phyloP scores from a whole-genome alignment of 2,797 vertebrate genomes.

The Clarias platycephalus region DNA sequence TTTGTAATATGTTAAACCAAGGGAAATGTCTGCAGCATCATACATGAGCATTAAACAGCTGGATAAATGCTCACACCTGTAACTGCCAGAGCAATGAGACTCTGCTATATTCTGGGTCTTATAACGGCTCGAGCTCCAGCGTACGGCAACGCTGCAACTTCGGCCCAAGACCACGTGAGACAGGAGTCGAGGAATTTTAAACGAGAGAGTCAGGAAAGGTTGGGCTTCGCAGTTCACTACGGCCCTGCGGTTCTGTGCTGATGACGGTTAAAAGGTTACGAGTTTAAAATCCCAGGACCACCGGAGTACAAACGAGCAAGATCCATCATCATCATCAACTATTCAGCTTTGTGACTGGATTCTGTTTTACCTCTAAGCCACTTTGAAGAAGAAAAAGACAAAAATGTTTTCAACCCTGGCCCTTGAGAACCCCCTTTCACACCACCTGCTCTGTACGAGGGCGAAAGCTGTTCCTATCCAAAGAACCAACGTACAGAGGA shows the following conservation, averaged over 20 bases:
- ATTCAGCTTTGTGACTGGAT: neutral
- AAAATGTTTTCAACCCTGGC: neutral
- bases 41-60: constrained; percentile 61
- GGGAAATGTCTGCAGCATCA: constrained; percentile 53
- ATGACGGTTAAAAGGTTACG: neutral
- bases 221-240: neutral
- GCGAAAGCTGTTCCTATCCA: neutral
- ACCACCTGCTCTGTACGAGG: neutral
- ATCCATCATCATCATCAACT: neutral
- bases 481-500: neutral
- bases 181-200: neutral
- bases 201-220: neutral
- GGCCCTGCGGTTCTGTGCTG: neutral
- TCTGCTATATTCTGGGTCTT: constrained; percentile 54
- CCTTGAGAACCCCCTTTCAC: neutral
- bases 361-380: neutral
- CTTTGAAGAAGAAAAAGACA: neutral
- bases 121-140: constrained; percentile 39
- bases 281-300: neutral
- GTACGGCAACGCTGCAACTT: constrained; percentile 49
- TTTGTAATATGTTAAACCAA: neutral
- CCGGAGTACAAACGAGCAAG: neutral
- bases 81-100: constrained; percentile 47
- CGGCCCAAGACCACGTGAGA: constrained; percentile 47
- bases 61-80: constrained; percentile 61